These are phyloP conservation scores for Linhomoeus sp. DNA, from an alignment of 2,888 invertebrate species.

Conservation along the genomic window DNA sequence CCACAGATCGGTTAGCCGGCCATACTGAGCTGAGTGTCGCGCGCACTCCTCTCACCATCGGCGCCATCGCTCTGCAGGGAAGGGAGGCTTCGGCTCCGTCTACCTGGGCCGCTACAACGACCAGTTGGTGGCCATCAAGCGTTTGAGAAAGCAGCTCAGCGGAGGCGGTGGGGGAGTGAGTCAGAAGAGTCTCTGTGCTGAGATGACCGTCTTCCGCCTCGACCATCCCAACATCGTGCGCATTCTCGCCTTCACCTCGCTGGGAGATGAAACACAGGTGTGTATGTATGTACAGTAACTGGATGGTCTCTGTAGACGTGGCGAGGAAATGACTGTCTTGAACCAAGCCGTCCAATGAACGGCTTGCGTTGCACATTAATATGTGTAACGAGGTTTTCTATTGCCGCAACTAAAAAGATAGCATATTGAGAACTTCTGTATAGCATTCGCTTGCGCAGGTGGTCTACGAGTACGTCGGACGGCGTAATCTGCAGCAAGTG, in stretches of 20 bases:
- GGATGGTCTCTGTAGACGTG: too few relatives aligned
- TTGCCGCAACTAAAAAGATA: too few relatives aligned
- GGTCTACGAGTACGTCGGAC: slow-evolving; percentile 7
- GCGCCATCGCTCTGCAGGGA: neutral
- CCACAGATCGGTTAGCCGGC: neutral
- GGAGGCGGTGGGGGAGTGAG: neutral
- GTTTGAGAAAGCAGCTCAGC: neutral
- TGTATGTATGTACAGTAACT: neutral
- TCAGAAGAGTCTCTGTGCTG: neutral
- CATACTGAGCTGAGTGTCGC: neutral
- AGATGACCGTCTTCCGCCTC: slow-evolving; percentile 7
- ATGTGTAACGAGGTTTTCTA: too few relatives aligned
- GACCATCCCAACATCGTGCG: slow-evolving; percentile 6
- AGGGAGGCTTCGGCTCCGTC: slow-evolving; percentile 7
- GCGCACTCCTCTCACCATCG: neutral
- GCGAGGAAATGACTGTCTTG: too few relatives aligned
- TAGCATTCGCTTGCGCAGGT: too few relatives aligned
- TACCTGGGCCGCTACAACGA: slow-evolving; percentile 4
- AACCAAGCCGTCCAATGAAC: too few relatives aligned
- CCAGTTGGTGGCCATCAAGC: slow-evolving; percentile 6
- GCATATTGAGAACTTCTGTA: too few relatives aligned
- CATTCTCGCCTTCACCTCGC: slow-evolving; percentile 5
- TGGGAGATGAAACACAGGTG: neutral
- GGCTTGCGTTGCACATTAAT: too few relatives aligned
- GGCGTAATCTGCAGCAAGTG: slow-evolving; percentile 2